These are phyloP conservation scores for Bibio marci DNA, from an alignment of 2,888 invertebrate species.

Conservation along the genomic window DNA sequence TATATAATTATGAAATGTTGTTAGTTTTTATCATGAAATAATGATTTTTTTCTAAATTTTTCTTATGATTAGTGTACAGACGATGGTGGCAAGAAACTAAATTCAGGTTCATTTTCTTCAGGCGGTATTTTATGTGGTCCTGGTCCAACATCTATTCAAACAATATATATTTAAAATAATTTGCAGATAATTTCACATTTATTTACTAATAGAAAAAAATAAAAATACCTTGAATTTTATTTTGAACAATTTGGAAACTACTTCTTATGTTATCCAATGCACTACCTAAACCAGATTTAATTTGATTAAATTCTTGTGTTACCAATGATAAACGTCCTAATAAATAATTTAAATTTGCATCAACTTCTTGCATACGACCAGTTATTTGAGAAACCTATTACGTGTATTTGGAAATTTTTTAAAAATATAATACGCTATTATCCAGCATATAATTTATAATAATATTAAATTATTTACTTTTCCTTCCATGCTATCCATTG, in stretches of 20 bases:
- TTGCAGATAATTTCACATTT: background rate
- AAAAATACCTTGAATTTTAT: conserved; percentile 27
- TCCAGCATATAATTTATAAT: too few species aligned
- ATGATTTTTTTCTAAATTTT: too few species aligned
- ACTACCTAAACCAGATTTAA: conserved; percentile 55
- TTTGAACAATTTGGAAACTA: conserved; percentile 44
- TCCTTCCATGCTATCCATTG: conserved; percentile 61
- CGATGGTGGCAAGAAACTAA: too few species aligned
- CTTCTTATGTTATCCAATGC: conserved; percentile 53
- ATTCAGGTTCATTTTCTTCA: background rate
- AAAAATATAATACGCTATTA: too few species aligned
- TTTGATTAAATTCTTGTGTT: conserved; percentile 69
- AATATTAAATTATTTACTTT: conserved; percentile 34
- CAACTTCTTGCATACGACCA: conserved; percentile 56
- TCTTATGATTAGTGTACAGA: too few species aligned
- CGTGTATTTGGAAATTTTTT: too few species aligned
- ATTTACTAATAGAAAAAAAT: too few species aligned
- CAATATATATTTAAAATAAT: background rate
- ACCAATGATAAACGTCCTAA: conserved; percentile 62
- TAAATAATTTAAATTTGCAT: conserved; percentile 66
- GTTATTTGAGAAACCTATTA: conserved; percentile 57
- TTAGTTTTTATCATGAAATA: too few species aligned
- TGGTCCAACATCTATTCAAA: conserved; percentile 34
- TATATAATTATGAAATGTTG: too few species aligned
- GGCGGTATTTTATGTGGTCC: conserved; percentile 39